These are phyloP conservation scores for Diploscapter pachys DNA, from an alignment of 1,140 invertebrate genomes.

Conservation along the genomic window DNA sequence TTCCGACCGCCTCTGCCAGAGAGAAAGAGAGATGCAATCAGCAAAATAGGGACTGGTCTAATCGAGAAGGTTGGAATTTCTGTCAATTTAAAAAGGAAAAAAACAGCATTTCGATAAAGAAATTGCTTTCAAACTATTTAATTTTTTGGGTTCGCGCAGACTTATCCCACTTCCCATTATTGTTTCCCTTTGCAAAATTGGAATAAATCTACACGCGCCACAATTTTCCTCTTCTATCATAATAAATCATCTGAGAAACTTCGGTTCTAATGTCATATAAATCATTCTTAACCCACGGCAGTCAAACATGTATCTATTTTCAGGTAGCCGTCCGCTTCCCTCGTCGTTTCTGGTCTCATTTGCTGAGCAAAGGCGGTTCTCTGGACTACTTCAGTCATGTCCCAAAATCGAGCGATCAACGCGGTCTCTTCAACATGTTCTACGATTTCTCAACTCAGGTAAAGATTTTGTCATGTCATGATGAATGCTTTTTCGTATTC, in stretches of 20 bases:
- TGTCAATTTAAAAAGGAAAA: not conserved
- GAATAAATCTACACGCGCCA: too few relatives aligned
- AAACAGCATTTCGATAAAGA: not conserved
- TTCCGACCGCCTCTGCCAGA: slow-evolving; percentile 61
- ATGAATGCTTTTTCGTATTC: not conserved
- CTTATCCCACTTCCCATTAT: too few relatives aligned
- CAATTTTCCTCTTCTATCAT: too few relatives aligned
- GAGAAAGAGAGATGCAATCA: slow-evolving; percentile 59
- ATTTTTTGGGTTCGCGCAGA: too few relatives aligned
- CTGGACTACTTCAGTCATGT: slow-evolving; percentile 61
- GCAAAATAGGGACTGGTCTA: slow-evolving; percentile 60
- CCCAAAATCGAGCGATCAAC: slow-evolving; percentile 41
- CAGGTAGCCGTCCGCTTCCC: slow-evolving; percentile 60
- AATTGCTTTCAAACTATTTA: too few relatives aligned
- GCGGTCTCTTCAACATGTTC: slow-evolving; percentile 62
- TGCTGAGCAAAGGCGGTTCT: slow-evolving; percentile 39
- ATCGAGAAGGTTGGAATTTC: slow-evolving; percentile 61
- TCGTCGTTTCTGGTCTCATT: slow-evolving; percentile 60
- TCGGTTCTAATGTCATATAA: not conserved
- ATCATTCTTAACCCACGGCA: not conserved
- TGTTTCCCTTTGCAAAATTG: too few relatives aligned
- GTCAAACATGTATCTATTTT: not conserved
- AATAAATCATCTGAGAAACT: too few relatives aligned
- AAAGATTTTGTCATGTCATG: not conserved
- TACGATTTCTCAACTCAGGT: slow-evolving; percentile 60